phyloP scores from a whole-genome alignment of 2,113 vertebrate genomes.

The Chamaea fasciata region DNA sequence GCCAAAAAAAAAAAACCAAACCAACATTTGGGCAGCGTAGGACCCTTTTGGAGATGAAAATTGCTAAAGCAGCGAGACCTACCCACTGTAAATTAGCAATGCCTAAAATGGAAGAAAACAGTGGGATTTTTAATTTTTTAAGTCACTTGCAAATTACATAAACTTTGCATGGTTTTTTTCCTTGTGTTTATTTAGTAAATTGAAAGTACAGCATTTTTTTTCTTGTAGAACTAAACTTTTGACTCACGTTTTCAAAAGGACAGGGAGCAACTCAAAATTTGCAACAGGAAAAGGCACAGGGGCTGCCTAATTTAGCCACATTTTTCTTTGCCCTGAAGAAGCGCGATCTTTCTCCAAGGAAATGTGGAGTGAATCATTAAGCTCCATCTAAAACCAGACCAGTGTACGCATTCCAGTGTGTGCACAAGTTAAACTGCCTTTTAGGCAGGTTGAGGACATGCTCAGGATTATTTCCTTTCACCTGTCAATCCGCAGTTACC shows the following conservation, averaged over 20 bases:
- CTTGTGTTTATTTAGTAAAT: not conserved
- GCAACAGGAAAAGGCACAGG: not conserved
- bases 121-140: not conserved
- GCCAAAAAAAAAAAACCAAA: not conserved
- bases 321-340: not conserved
- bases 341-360: not conserved
- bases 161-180: not conserved
- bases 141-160: not conserved
- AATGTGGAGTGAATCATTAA: not conserved
- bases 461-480: slow-evolving; percentile 13
- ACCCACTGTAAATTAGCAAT: not conserved
- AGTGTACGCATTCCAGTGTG: not conserved
- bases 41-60: not conserved
- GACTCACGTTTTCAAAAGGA: not conserved
- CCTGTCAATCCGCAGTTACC: not conserved
- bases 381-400: not conserved
- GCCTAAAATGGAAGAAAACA: not conserved
- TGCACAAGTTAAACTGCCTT: not conserved
- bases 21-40: not conserved
- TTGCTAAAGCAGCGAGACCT: not conserved
- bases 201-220: not conserved
- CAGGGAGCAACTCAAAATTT: not conserved
- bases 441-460: not conserved
- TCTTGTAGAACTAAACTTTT: not conserved
- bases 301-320: not conserved